Conservation (phyloP, 2,113 vertebrate genomes). For the Pristiophorus japonicus region DNA sequence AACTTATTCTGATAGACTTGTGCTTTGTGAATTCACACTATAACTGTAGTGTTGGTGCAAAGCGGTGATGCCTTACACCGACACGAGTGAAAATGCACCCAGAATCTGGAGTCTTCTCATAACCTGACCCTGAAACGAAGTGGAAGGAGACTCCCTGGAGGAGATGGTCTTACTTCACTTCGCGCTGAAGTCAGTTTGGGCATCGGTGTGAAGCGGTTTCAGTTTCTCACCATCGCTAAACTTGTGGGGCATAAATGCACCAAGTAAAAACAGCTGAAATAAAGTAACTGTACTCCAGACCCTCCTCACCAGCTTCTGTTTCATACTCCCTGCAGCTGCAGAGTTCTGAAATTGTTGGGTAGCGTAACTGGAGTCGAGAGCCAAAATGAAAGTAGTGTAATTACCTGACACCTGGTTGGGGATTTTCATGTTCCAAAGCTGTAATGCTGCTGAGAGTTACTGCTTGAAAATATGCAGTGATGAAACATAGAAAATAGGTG, state of each 20-base stretch:
- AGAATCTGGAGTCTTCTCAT: neutral
- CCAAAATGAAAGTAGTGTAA: neutral
- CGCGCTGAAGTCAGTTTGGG: neutral
- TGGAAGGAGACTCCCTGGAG: neutral
- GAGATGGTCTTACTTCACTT: neutral
- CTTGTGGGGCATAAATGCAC: neutral
- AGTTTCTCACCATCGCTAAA: neutral
- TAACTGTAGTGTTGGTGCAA: neutral
- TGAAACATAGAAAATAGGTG: too few relatives aligned
- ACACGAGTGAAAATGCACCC: neutral
- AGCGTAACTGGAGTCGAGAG: neutral
- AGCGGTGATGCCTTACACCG: neutral
- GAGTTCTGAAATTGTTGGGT: neutral
- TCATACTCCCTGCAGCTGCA: neutral
- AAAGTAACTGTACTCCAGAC: neutral
- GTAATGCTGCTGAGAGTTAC: neutral
- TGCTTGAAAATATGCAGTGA: neutral
- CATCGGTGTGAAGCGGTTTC: neutral
- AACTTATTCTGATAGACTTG: neutral
- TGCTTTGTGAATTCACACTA: neutral
- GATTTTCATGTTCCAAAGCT: neutral
- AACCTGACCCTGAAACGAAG: neutral
- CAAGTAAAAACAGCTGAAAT: neutral
- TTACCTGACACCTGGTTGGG: neutral
- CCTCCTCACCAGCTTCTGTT: neutral